These are phyloP conservation scores for Hemibagrus guttatus DNA, from an alignment of 2,797 vertebrate genomes.

Conservation along the genomic window DNA sequence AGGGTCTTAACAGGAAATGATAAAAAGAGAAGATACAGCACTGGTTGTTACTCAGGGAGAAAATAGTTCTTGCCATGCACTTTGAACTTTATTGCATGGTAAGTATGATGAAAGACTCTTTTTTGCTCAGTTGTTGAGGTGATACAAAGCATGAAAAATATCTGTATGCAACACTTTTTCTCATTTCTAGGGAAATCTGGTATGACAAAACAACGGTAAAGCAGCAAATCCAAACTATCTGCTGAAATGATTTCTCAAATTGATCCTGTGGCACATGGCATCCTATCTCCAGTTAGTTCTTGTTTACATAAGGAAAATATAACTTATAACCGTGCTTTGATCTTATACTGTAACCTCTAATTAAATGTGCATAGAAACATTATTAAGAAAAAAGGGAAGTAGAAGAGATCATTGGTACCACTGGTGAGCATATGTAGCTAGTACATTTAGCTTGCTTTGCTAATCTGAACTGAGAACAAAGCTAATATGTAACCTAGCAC, in stretches of 20 bases:
- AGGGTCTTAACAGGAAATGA: conserved; percentile 12
- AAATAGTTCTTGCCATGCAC: conserved; percentile 10
- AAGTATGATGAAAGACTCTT: not conserved
- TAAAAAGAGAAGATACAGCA: conserved; percentile 5
- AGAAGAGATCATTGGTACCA: too few species aligned
- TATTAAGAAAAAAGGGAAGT: not conserved
- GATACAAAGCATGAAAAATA: not conserved
- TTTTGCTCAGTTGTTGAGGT: not conserved
- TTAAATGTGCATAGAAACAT: not conserved
- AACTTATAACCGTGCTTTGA: not conserved
- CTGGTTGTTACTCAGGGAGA: conserved; percentile 7
- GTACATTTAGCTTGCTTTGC: not conserved
- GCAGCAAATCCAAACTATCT: not conserved
- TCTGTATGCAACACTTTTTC: not conserved
- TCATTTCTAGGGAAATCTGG: not conserved
- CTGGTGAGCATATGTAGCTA: not conserved
- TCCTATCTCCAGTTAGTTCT: not conserved
- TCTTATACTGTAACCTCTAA: not conserved
- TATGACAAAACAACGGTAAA: not conserved
- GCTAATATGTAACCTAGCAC: not conserved
- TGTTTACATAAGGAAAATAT: not conserved
- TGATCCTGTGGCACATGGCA: not conserved
- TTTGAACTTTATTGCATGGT: conserved; percentile 1
- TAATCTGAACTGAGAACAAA: not conserved
- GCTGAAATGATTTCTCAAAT: not conserved